phyloP scores from a whole-genome alignment of 1,140 invertebrate genomes.

The Lysiphlebus fabarum region DNA sequence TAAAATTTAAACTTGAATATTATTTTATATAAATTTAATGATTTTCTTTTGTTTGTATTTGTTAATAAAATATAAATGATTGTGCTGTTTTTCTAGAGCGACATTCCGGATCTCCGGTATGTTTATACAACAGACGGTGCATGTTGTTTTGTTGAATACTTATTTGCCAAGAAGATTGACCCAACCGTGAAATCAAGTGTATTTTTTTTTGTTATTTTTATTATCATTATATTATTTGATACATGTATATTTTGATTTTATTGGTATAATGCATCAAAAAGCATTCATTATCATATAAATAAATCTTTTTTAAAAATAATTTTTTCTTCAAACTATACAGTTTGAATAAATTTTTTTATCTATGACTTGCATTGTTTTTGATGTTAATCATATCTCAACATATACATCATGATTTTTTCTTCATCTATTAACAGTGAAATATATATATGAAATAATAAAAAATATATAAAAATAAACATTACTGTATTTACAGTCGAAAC shows the following conservation, averaged over 20 bases:
- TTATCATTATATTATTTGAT: too few relatives aligned
- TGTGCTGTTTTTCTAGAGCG: conserved; percentile 17
- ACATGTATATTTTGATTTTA: too few relatives aligned
- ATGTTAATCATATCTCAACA: not conserved
- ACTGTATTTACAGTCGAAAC: conserved; percentile 41
- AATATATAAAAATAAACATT: conserved; percentile 4
- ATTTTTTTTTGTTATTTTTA: not conserved
- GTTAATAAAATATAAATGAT: not conserved
- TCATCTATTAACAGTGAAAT: too few relatives aligned
- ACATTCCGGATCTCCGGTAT: conserved; percentile 16
- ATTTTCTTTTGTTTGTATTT: conserved; percentile 5
- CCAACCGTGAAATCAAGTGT: conserved; percentile 8
- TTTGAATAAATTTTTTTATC: not conserved
- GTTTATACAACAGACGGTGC: not conserved
- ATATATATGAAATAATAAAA: too few relatives aligned
- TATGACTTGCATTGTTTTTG: not conserved
- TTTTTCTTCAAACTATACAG: too few relatives aligned
- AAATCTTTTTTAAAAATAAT: too few relatives aligned
- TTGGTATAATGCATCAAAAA: too few relatives aligned
- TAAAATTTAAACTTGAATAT: too few relatives aligned
- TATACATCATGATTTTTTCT: too few relatives aligned
- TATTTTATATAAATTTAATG: too few relatives aligned
- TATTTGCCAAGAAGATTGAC: not conserved
- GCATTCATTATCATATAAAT: too few relatives aligned
- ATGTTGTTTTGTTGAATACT: conserved; percentile 23